A percentile compares a stretch with the other conserved stretches of the same genome.
Conservation (phyloP, 2,888 invertebrate genomes). For the Pseudococcus longispinus region DNA sequence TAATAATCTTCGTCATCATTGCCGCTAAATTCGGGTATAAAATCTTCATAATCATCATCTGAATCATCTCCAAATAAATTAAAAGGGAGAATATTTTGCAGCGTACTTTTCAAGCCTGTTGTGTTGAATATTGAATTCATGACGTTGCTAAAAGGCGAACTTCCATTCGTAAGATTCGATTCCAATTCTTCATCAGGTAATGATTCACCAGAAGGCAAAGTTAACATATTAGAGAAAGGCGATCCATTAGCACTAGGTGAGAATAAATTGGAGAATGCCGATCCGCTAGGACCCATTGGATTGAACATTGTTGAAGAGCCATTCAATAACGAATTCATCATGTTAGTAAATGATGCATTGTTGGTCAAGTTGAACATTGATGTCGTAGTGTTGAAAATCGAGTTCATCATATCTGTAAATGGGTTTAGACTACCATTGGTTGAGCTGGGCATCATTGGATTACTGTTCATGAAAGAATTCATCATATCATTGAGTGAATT, state of each 20-base stretch:
- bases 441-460: not conserved
- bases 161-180: not conserved
- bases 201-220: not conserved
- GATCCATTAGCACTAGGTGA: not conserved
- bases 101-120: not conserved
- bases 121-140: not conserved
- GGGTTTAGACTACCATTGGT: not conserved
- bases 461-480: not conserved
- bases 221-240: not conserved
- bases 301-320: too few species aligned
- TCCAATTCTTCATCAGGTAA: not conserved
- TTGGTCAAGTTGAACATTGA: not conserved
- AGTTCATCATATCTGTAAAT: not conserved
- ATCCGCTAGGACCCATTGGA: not conserved
- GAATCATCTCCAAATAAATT: not conserved
- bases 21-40: not conserved
- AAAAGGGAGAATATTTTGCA: not conserved
- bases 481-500: not conserved
- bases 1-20: not conserved
- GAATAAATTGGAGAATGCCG: not conserved
- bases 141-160: not conserved
- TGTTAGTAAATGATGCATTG: not conserved
- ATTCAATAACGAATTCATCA: not conserved
- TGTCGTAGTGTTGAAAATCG: not conserved
- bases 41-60: not conserved